A percentile compares a stretch with the other conserved stretches of the same genome.
Conservation (phyloP, 2,888 invertebrate species). For the Dasypolia templi region DNA sequence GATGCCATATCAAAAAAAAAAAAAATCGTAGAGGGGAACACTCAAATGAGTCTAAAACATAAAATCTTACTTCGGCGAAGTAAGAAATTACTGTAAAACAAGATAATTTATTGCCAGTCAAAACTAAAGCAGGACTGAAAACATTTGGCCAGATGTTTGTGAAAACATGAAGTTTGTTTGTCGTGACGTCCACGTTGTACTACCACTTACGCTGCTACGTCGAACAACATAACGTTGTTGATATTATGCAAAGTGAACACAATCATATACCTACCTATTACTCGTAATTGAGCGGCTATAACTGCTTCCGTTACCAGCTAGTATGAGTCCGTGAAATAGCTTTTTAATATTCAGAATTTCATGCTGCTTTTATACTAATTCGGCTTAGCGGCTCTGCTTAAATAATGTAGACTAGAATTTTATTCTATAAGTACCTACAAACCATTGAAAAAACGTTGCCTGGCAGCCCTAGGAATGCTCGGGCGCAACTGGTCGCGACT, state of each 20-base stretch:
- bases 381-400: constrained; percentile 15
- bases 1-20: no score
- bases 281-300: background rate
- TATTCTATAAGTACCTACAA: background rate
- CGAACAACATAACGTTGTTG: constrained; percentile 41
- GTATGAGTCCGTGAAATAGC: background rate
- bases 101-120: background rate
- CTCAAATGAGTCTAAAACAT: constrained; percentile 90
- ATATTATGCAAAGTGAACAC: constrained; percentile 21
- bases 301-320: background rate
- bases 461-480: constrained; percentile 58
- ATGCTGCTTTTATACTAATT: background rate
- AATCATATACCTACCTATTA: background rate
- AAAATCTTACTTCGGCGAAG: constrained; percentile 9
- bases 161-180: constrained; percentile 29
- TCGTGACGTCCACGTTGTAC: constrained; percentile 30
- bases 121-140: constrained; percentile 1
- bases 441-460: constrained; percentile 21
- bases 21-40: no score
- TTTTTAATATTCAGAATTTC: background rate
- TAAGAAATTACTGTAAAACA: background rate
- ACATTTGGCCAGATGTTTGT: constrained; percentile 37
- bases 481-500: constrained; percentile 71
- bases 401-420: background rate
- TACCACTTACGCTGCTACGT: constrained; percentile 1